A percentile compares a stretch with the other conserved stretches of the same genome.
These are phyloP conservation scores for Potamarius usumacintae DNA, from an alignment of 2,113 vertebrate genomes.

Conservation along the genomic window DNA sequence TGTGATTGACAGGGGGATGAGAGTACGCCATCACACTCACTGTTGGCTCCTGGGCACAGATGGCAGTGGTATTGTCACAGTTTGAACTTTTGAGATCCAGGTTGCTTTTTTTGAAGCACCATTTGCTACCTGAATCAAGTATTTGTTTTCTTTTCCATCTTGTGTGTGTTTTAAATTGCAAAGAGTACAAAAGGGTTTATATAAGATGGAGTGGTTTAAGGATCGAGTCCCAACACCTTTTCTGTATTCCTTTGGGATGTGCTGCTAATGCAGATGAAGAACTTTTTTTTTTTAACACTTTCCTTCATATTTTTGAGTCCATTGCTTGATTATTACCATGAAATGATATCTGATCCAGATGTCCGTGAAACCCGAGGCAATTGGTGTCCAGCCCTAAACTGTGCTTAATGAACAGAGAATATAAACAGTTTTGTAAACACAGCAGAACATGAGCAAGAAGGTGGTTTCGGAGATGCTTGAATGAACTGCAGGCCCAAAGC, in stretches of 20 bases:
- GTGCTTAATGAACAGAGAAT: constrained; percentile 3
- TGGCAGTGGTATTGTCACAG: not conserved
- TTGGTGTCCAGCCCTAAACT: not conserved
- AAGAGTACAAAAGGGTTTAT: not conserved
- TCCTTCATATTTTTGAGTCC: not conserved
- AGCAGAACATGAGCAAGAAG: not conserved
- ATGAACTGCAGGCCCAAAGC: not conserved
- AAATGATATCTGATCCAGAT: not conserved
- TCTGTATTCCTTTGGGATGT: not conserved
- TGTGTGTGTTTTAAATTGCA: too few relatives aligned
- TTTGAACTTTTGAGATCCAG: not conserved
- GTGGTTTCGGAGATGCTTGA: not conserved
- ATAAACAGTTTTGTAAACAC: not conserved
- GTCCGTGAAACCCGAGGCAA: not conserved
- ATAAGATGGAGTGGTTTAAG: not conserved
- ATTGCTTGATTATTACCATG: not conserved
- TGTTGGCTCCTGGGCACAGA: not conserved
- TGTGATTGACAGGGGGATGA: not conserved
- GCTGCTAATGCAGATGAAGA: not conserved
- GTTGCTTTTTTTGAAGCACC: not conserved
- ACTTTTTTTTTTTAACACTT: too few relatives aligned
- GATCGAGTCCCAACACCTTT: not conserved
- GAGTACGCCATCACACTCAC: not conserved
- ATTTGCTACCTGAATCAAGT: not conserved
- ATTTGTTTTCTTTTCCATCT: not conserved